Percentiles rank a stretch among this genome's conserved stretches.
phyloP scores from a whole-genome alignment of 2,888 invertebrate species.

The Anaspis maculata region DNA sequence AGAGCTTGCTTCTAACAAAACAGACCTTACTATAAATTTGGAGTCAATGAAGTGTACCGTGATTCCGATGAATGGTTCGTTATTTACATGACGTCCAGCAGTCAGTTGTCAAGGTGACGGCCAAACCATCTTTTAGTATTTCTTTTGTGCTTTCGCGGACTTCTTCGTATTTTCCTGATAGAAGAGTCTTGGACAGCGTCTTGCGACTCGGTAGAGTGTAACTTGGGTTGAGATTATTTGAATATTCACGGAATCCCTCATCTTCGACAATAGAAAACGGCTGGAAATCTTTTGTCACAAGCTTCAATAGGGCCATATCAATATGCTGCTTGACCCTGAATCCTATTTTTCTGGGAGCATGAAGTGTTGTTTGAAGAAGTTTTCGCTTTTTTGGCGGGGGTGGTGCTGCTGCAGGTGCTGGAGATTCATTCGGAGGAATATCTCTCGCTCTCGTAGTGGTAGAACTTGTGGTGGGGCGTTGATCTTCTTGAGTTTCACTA shows the following conservation, averaged over 20 bases:
- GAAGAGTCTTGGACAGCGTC: slow-evolving; percentile 7
- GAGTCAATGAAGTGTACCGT: slow-evolving; percentile 18
- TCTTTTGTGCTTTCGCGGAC: slow-evolving; percentile 14
- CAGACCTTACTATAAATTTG: slow-evolving; percentile 7
- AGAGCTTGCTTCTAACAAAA: slow-evolving; percentile 18
- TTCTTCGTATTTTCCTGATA: slow-evolving; percentile 5
- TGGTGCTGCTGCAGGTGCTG: background rate
- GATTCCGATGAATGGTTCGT: slow-evolving; percentile 25
- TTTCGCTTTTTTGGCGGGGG: background rate
- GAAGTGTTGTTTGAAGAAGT: background rate
- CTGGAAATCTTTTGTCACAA: slow-evolving; percentile 9
- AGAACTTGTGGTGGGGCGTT: background rate
- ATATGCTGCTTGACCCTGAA: background rate
- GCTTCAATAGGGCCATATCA: slow-evolving; percentile 3
- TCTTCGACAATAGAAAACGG: slow-evolving; percentile 14
- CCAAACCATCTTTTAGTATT: slow-evolving; percentile 7
- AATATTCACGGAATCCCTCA: slow-evolving; percentile 11
- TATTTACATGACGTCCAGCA: slow-evolving; percentile 27
- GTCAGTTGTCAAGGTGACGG: slow-evolving; percentile 25
- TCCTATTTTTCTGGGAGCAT: background rate
- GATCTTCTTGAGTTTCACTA: too few relatives aligned
- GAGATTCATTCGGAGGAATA: background rate
- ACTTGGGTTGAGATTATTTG: slow-evolving; percentile 7
- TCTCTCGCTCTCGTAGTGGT: background rate
- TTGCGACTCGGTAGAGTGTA: slow-evolving; percentile 10